These are phyloP conservation scores for Pseudorhombus dupliciocellatus DNA, from an alignment of 2,113 vertebrate species.

Conservation along the genomic window DNA sequence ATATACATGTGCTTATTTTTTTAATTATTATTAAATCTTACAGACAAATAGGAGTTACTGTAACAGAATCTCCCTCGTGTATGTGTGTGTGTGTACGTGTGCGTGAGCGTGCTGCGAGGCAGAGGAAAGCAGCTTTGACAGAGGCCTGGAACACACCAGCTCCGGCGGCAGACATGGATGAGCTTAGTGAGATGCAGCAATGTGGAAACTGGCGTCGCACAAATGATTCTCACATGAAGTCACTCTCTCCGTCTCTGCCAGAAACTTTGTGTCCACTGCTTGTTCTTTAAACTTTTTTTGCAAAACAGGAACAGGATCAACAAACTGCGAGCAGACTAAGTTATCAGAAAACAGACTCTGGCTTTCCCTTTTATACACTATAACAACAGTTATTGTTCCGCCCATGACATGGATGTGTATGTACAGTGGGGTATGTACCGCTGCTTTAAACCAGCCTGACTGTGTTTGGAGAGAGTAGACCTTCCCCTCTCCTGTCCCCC, in stretches of 20 bases:
- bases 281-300: slow-evolving; percentile 8
- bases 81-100: slow-evolving; percentile 3
- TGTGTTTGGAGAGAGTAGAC: slow-evolving; percentile 27
- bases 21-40: slow-evolving; percentile 10
- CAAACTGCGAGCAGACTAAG: slow-evolving; percentile 19
- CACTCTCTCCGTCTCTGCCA: slow-evolving; percentile 43
- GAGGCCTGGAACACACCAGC: slow-evolving; percentile 50
- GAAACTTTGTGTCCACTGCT: slow-evolving; percentile 21
- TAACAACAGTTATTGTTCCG: slow-evolving; percentile 52
- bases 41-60: not conserved
- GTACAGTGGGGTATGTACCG: slow-evolving; percentile 17
- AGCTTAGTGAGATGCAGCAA: slow-evolving; percentile 65
- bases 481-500: slow-evolving; percentile 24
- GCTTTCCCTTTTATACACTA: slow-evolving; percentile 31
- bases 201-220: slow-evolving; percentile 67
- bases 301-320: slow-evolving; percentile 39
- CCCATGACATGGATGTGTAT: slow-evolving; percentile 32
- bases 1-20: not conserved
- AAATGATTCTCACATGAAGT: slow-evolving; percentile 67
- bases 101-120: slow-evolving; percentile 25
- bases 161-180: slow-evolving; percentile 45
- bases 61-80: not conserved
- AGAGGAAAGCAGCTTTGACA: slow-evolving; percentile 54
- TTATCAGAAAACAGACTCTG: slow-evolving; percentile 28
- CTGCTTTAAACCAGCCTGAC: slow-evolving; percentile 8